A percentile compares a stretch with the other conserved stretches of the same genome.
phyloP scores from a whole-genome alignment of 2,113 vertebrate species.

The Bambusicola thoracicus region DNA sequence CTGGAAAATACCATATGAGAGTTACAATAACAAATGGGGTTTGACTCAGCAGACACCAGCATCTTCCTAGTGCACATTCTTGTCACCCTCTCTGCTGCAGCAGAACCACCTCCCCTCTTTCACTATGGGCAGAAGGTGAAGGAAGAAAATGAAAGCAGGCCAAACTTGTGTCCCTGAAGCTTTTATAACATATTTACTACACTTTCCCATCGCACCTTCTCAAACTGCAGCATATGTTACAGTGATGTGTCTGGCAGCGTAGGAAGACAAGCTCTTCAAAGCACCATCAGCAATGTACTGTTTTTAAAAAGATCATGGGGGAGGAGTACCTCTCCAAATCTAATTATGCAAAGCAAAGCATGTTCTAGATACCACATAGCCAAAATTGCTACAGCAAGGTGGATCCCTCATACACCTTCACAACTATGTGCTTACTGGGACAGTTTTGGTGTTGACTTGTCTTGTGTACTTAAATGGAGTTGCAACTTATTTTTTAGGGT shows the following conservation, averaged over 20 bases:
- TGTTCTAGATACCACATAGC: not conserved
- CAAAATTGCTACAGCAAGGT: not conserved
- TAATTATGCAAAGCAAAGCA: not conserved
- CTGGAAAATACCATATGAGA: not conserved
- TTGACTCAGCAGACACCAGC: not conserved
- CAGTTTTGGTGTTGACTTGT: not conserved
- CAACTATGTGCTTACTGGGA: not conserved
- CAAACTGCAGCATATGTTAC: not conserved
- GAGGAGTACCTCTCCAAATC: not conserved
- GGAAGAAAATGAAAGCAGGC: not conserved
- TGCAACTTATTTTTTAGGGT: not conserved
- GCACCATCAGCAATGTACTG: not conserved
- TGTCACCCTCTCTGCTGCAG: not conserved
- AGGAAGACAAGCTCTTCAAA: not conserved
- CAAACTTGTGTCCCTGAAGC: not conserved
- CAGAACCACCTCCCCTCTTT: not conserved
- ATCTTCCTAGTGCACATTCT: not conserved
- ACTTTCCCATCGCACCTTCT: not conserved
- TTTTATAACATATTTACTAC: not conserved
- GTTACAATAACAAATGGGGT: not conserved
- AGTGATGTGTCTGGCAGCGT: accelerated
- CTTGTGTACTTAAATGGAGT: not conserved
- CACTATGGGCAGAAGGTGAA: not conserved
- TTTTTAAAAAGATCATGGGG: not conserved
- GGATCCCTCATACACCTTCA: not conserved